phyloP scores from a whole-genome alignment of 2,113 vertebrate genomes.

The Perognathus longimembris region DNA sequence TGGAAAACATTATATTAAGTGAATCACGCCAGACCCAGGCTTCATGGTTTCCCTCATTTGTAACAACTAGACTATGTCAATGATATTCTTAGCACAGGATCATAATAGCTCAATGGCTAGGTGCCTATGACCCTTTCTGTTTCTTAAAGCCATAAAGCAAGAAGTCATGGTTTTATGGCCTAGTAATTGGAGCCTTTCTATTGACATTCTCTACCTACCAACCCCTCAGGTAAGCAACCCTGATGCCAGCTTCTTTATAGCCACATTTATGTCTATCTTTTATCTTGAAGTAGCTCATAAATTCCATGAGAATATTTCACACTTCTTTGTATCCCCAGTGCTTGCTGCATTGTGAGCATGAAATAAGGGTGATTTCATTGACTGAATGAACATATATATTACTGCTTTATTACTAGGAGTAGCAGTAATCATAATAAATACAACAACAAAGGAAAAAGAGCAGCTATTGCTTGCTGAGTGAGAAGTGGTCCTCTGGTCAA shows the following conservation, averaged over 20 bases:
- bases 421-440: not conserved
- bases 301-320: constrained; percentile 9
- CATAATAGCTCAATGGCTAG: not conserved
- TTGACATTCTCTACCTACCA: not conserved
- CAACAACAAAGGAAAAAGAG: not conserved
- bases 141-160: not conserved
- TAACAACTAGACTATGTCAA: too few relatives aligned
- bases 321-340: not conserved
- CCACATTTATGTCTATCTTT: not conserved
- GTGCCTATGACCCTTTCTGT: not conserved
- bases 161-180: not conserved
- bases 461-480: not conserved
- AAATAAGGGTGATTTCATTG: not conserved
- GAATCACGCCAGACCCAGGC: too few relatives aligned
- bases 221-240: not conserved
- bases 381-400: not conserved
- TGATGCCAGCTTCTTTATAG: not conserved
- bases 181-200: not conserved
- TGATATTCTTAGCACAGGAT: too few relatives aligned
- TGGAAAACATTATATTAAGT: too few relatives aligned
- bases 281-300: not conserved
- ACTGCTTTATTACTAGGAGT: not conserved
- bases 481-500: not conserved
- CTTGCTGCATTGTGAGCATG: not conserved
- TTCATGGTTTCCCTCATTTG: too few relatives aligned